Conservation (phyloP, 2,113 vertebrate species). For the Myanophis thanlyinensis region DNA sequence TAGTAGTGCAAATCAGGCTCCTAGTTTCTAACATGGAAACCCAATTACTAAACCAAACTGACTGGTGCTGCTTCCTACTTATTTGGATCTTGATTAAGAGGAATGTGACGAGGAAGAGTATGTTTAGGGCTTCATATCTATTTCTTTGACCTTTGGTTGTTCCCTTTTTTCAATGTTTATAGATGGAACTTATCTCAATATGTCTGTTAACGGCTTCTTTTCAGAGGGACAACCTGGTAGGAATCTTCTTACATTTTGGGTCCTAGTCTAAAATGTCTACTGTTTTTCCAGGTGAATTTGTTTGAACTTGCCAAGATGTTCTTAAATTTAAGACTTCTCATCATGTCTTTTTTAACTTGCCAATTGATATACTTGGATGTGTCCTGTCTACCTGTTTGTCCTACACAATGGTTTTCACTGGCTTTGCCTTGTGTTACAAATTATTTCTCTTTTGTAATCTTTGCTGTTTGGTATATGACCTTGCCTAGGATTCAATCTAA, state of each 20-base stretch:
- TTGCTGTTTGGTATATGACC: not conserved
- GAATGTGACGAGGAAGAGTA: not conserved
- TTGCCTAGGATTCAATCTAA: not conserved
- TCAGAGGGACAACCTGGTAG: not conserved
- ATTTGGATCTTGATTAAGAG: not conserved
- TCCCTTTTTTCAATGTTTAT: not conserved
- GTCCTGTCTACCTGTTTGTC: not conserved
- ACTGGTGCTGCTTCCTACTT: not conserved
- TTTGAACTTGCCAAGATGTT: not conserved
- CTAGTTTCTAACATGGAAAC: not conserved
- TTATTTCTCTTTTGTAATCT: not conserved
- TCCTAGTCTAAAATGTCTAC: not conserved
- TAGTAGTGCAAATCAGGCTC: not conserved
- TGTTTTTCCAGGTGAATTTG: not conserved
- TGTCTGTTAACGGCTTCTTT: not conserved
- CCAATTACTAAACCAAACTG: not conserved
- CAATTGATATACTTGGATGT: not conserved
- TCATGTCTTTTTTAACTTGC: not conserved
- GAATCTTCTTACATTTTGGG: not conserved
- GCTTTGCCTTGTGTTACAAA: not conserved
- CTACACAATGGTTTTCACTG: not conserved
- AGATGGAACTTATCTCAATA: no score
- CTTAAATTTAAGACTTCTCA: not conserved
- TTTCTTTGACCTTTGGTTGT: not conserved
- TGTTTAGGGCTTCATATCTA: not conserved